Percentiles rank a stretch among this genome's conserved stretches.
phyloP scores from a whole-genome alignment of 1,140 invertebrate genomes.

The Linepithema humile region DNA sequence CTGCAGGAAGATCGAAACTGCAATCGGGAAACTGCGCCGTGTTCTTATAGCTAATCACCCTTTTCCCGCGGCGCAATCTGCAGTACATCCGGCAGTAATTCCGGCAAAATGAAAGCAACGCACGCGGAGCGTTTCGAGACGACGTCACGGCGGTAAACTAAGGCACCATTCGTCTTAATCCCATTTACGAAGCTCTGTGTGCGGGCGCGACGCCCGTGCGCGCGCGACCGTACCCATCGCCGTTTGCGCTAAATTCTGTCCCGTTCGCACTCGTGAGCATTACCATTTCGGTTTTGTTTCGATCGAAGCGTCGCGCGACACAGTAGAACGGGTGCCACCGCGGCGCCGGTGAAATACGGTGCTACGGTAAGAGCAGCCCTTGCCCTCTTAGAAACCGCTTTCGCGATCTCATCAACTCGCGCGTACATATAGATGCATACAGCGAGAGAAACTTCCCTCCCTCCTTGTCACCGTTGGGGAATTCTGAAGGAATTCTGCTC shows the following conservation, averaged over 20 bases:
- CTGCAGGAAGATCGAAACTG: slow-evolving; percentile 2
- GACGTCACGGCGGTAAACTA: background rate
- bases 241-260: slow-evolving; percentile 5
- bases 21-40: slow-evolving; percentile 1
- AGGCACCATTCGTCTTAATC: slow-evolving; percentile 49
- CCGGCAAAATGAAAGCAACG: slow-evolving; percentile 32
- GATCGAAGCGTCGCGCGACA: background rate
- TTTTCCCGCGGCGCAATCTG: slow-evolving; percentile 16
- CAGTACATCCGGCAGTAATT: slow-evolving; percentile 30
- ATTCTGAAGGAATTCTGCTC: background rate
- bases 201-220: background rate
- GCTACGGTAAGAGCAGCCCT: background rate
- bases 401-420: slow-evolving; percentile 8
- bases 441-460: background rate
- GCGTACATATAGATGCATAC: background rate
- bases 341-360: slow-evolving; percentile 22
- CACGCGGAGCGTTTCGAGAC: background rate
- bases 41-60: slow-evolving; percentile 35
- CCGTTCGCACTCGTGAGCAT: slow-evolving; percentile 19
- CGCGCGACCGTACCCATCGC: background rate
- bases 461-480: background rate
- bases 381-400: background rate
- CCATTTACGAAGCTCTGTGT: slow-evolving; percentile 14
- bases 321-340: background rate
- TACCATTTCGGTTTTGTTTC: slow-evolving; percentile 42